Conservation (phyloP, 2,797 vertebrate genomes). For the Paramormyrops hopkinsi region DNA sequence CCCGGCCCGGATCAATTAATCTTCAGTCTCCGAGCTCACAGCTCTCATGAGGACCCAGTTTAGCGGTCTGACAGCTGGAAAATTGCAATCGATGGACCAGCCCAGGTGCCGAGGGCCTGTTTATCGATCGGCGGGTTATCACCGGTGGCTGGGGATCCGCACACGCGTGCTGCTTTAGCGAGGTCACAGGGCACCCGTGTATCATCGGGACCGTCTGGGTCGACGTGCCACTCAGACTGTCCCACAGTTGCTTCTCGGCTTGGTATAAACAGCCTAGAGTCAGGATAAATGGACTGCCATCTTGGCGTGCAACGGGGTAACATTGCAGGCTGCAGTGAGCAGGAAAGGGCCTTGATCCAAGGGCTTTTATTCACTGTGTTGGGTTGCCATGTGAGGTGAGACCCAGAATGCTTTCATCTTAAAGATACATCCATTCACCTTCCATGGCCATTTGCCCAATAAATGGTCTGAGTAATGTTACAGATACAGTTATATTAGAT, state of each 20-base stretch:
- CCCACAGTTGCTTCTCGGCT: neutral
- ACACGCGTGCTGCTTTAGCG: neutral
- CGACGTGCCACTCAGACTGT: neutral
- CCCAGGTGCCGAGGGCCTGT: neutral
- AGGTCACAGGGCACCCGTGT: neutral
- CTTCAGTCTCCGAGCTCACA: neutral
- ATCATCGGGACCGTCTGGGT: neutral
- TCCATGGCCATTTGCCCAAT: neutral
- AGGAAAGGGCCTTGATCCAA: neutral
- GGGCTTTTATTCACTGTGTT: neutral
- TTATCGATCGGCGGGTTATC: neutral
- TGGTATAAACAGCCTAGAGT: neutral
- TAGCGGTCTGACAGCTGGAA: neutral
- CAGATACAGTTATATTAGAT: neutral
- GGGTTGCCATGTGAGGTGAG: neutral
- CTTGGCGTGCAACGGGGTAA: neutral
- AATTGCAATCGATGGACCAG: constrained; percentile 14
- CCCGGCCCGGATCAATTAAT: neutral
- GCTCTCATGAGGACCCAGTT: neutral
- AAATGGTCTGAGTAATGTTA: neutral
- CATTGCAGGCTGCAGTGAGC: neutral
- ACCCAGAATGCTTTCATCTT: neutral
- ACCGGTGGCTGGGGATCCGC: neutral
- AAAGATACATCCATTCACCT: neutral
- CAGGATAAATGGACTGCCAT: neutral